Percentiles rank a stretch among this genome's conserved stretches.
Conservation (phyloP, 2,797 vertebrate species). For the Calcarius lapponicus region DNA sequence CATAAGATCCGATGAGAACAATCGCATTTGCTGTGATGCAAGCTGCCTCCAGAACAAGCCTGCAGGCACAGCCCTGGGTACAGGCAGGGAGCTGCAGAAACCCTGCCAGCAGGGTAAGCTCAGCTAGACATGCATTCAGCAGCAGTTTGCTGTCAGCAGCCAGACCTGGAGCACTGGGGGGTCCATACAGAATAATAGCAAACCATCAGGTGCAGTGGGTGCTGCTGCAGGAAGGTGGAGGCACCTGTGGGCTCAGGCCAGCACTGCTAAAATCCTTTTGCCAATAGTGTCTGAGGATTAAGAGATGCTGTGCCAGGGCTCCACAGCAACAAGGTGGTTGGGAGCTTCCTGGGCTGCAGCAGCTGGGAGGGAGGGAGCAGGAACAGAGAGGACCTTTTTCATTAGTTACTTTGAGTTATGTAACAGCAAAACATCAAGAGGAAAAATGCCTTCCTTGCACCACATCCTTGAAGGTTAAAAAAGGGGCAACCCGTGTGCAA, state of each 20-base stretch:
- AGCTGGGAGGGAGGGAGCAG: accelerated
- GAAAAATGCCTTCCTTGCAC: not conserved
- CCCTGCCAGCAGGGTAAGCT: accelerated
- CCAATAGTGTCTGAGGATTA: not conserved
- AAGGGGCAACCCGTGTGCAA: not conserved
- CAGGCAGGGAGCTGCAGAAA: not conserved
- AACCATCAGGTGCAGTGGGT: not conserved
- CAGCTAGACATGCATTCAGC: not conserved
- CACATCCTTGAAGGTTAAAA: not conserved
- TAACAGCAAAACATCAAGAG: not conserved
- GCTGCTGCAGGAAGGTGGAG: not conserved
- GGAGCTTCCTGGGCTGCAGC: not conserved
- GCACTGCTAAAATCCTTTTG: not conserved
- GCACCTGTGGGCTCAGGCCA: not conserved
- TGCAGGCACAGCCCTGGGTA: not conserved
- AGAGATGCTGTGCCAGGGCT: not conserved
- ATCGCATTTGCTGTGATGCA: conserved; percentile 49
- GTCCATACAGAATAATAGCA: accelerated
- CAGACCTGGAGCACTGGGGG: not conserved
- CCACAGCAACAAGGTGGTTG: not conserved
- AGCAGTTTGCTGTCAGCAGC: not conserved
- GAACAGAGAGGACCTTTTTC: not conserved
- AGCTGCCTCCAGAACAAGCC: conserved; percentile 2
- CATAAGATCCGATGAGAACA: conserved; percentile 39
- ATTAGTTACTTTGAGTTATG: not conserved